A percentile compares a stretch with the other conserved stretches of the same genome.
These are phyloP conservation scores for Eupithecia inturbata DNA, from an alignment of 2,888 invertebrate genomes.

Conservation along the genomic window DNA sequence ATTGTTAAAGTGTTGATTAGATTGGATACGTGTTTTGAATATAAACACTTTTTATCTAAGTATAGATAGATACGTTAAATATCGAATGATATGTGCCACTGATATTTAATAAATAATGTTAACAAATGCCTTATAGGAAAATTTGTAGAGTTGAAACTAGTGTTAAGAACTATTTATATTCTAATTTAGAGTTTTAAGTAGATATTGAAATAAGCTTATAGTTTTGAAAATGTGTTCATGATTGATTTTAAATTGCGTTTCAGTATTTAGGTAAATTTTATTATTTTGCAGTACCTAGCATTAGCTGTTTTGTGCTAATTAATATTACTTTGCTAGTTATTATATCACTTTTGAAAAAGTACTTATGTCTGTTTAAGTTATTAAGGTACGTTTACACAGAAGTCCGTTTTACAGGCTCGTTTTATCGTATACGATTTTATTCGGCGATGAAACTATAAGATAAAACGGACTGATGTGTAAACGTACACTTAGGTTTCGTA, in stretches of 20 bases:
- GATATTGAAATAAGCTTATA: background rate
- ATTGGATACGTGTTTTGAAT: slow-evolving; percentile 1
- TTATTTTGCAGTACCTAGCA: background rate
- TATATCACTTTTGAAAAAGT: background rate
- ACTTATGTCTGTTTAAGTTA: slow-evolving; percentile 1
- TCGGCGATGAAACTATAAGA: too few species aligned
- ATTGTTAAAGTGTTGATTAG: background rate
- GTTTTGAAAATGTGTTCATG: background rate
- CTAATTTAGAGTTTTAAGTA: slow-evolving; percentile 9
- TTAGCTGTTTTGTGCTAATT: background rate
- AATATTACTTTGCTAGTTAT: slow-evolving; percentile 5
- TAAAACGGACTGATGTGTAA: too few species aligned
- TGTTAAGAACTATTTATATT: slow-evolving; percentile 18
- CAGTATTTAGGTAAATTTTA: slow-evolving; percentile 1
- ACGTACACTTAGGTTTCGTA: background rate
- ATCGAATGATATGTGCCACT: slow-evolving; percentile 22
- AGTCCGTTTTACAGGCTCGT: too few species aligned
- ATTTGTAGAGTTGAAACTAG: background rate
- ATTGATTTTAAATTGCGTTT: background rate
- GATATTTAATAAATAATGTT: slow-evolving; percentile 3
- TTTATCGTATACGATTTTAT: too few species aligned
- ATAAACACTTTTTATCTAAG: background rate
- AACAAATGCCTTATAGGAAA: slow-evolving; percentile 4
- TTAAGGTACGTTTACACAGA: too few species aligned
- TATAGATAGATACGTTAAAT: background rate